Conservation (phyloP, 2,888 invertebrate species). For the Cerastoderma edule region DNA sequence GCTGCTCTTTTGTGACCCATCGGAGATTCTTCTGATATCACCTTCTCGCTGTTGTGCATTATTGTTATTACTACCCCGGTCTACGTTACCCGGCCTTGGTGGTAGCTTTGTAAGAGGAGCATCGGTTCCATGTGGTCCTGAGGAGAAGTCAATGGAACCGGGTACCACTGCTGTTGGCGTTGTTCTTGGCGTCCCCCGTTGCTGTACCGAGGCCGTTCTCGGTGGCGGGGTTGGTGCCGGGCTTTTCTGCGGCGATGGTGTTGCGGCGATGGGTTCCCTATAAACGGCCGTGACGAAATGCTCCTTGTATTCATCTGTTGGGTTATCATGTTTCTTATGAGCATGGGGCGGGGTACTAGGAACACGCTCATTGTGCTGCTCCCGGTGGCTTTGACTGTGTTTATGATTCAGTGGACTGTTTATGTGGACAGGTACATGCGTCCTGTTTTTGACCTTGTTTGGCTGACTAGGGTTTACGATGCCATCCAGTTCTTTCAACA, state of each 20-base stretch:
- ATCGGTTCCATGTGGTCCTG: neutral
- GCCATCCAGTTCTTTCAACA: slow-evolving; percentile 71
- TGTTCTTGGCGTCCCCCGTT: slow-evolving; percentile 27
- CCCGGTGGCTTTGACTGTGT: slow-evolving; percentile 11
- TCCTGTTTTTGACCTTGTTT: slow-evolving; percentile 48
- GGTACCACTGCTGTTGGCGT: slow-evolving; percentile 24
- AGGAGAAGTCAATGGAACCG: neutral
- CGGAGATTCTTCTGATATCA: slow-evolving; percentile 63
- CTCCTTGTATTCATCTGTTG: slow-evolving; percentile 60
- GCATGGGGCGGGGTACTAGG: neutral
- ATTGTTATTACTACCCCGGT: no score
- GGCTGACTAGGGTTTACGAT: slow-evolving; percentile 64
- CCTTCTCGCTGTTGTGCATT: slow-evolving; percentile 4
- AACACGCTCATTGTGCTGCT: slow-evolving; percentile 39
- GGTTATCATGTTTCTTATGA: slow-evolving; percentile 21
- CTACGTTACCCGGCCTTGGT: slow-evolving; percentile 57
- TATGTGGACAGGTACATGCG: slow-evolving; percentile 18
- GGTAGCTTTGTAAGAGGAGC: slow-evolving; percentile 53
- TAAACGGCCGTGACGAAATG: slow-evolving; percentile 76
- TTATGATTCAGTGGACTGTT: neutral
- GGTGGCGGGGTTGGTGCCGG: slow-evolving; percentile 54
- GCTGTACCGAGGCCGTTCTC: slow-evolving; percentile 22
- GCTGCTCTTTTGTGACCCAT: slow-evolving; percentile 70
- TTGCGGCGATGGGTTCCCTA: slow-evolving; percentile 72
- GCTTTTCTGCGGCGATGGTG: slow-evolving; percentile 59